A percentile compares a stretch with the other conserved stretches of the same genome.
These are phyloP conservation scores for Cantharis rustica DNA, from an alignment of 2,888 invertebrate species.

Conservation along the genomic window DNA sequence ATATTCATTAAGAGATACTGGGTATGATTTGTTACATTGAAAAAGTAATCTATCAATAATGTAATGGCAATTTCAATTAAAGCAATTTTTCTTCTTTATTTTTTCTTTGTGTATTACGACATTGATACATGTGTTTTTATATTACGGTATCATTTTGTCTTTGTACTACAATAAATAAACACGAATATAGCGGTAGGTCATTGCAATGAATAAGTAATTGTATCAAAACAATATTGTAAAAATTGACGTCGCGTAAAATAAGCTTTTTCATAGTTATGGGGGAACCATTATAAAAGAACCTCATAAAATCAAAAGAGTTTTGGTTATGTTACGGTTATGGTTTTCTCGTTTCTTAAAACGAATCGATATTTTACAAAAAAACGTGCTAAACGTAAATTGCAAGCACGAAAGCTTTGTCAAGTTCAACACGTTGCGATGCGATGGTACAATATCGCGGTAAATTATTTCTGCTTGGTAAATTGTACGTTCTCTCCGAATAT, in stretches of 20 bases:
- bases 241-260: conserved; percentile 26
- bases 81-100: neutral
- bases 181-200: neutral
- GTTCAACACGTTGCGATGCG: neutral
- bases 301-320: conserved; percentile 23
- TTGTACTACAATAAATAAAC: neutral
- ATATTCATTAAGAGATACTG: conserved; percentile 3
- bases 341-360: conserved; percentile 6
- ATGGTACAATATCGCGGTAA: neutral
- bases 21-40: neutral
- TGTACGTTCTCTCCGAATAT: conserved; percentile 19
- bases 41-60: conserved; percentile 2
- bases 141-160: neutral
- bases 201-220: conserved; percentile 15
- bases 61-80: neutral
- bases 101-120: neutral
- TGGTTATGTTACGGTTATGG: conserved; percentile 17
- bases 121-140: neutral
- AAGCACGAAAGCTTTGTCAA: conserved; percentile 1
- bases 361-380: conserved; percentile 11
- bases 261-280: conserved; percentile 19
- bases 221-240: conserved; percentile 26
- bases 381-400: conserved; percentile 7
- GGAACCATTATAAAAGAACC: conserved; percentile 14
- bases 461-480: conserved; percentile 12